Percentiles rank a stretch among this genome's conserved stretches.
Conservation (phyloP, 2,797 vertebrate species). For the Coregonus sp. region DNA sequence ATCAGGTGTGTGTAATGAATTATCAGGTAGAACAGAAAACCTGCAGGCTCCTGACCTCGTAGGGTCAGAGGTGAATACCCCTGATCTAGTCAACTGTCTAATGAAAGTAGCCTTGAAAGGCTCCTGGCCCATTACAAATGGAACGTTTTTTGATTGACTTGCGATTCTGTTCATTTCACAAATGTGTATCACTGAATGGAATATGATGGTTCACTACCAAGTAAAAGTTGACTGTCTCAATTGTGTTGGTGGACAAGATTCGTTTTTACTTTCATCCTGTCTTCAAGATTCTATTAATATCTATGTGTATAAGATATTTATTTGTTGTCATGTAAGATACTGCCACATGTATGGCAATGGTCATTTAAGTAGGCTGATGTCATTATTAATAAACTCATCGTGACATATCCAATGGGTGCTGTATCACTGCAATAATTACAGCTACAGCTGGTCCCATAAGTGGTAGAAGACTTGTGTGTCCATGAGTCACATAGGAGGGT, state of each 20-base stretch:
- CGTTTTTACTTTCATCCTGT: slow-evolving; percentile 14
- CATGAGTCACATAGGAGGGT: background rate
- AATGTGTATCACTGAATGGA: background rate
- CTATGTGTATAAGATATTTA: background rate
- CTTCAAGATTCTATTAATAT: background rate
- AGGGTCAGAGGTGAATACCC: too few relatives aligned
- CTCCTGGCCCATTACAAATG: background rate
- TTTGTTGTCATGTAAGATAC: slow-evolving; percentile 22
- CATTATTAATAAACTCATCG: slow-evolving; percentile 52
- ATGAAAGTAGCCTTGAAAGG: background rate
- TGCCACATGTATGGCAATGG: slow-evolving; percentile 35
- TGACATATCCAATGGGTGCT: slow-evolving; percentile 22
- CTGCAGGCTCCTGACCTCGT: too few relatives aligned
- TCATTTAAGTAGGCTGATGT: slow-evolving; percentile 55
- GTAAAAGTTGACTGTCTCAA: slow-evolving; percentile 8
- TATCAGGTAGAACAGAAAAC: too few relatives aligned
- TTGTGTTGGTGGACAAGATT: slow-evolving; percentile 5
- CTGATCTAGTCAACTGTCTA: too few relatives aligned
- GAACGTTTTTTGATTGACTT: background rate
- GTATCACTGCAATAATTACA: too few relatives aligned
- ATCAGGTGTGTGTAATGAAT: too few relatives aligned
- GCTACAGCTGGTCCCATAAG: too few relatives aligned
- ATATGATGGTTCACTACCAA: background rate
- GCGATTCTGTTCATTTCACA: background rate
- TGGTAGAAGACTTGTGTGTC: slow-evolving; percentile 2